These are phyloP conservation scores for Chaenocephalus aceratus DNA, from an alignment of 2,113 vertebrate species.

Conservation along the genomic window DNA sequence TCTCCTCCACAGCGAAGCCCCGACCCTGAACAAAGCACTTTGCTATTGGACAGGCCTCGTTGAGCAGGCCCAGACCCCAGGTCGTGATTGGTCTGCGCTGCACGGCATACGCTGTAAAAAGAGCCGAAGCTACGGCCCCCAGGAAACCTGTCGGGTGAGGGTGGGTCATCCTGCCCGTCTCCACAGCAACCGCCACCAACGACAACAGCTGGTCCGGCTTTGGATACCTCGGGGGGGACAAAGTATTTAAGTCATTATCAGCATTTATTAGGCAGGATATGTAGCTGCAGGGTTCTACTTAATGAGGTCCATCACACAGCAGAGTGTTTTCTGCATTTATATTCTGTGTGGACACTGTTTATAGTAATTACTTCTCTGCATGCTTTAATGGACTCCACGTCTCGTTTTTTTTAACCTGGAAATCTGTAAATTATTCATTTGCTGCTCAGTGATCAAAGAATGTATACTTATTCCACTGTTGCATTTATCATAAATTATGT, in stretches of 20 bases:
- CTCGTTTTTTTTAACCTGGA: background rate
- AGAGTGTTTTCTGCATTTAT: background rate
- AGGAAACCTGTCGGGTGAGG: conserved; percentile 89
- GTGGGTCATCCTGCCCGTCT: conserved; percentile 89
- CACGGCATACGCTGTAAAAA: conserved; percentile 84
- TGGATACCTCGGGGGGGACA: conserved; percentile 78
- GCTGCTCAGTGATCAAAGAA: conserved; percentile 21
- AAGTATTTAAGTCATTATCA: conserved; percentile 5
- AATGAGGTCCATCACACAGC: background rate
- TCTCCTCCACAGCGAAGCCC: conserved; percentile 74
- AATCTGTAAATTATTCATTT: background rate
- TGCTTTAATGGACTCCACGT: conserved; percentile 11
- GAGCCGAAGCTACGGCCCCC: conserved; percentile 84
- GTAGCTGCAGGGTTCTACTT: background rate
- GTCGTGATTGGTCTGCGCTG: conserved; percentile 82
- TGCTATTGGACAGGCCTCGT: conserved; percentile 84
- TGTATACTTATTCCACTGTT: background rate
- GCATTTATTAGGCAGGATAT: conserved; percentile 1
- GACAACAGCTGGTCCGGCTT: conserved; percentile 81
- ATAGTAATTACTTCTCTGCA: conserved; percentile 32
- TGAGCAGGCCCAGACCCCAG: conserved; percentile 86
- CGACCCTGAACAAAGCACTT: conserved; percentile 75
- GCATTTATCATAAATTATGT: background rate
- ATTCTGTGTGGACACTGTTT: background rate
- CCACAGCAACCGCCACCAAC: conserved; percentile 84